These are phyloP conservation scores for Drosophila fuyamai DNA, from an alignment of 1,140 invertebrate genomes.

Conservation along the genomic window DNA sequence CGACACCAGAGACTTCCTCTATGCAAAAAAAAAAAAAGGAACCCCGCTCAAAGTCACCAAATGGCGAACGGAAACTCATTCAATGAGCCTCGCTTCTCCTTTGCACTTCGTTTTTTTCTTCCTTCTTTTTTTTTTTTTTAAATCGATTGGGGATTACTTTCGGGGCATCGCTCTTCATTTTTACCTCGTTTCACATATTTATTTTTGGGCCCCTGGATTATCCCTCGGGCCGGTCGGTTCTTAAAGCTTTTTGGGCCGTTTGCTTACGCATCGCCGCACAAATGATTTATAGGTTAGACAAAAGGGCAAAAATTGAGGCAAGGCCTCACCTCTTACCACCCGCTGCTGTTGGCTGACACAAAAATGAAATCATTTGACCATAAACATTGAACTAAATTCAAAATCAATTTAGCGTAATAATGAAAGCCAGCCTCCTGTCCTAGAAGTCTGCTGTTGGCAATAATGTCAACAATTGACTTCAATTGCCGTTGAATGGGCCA, in stretches of 20 bases:
- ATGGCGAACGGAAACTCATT: slow-evolving; percentile 72
- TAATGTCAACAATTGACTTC: slow-evolving; percentile 64
- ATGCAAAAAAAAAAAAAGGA: slow-evolving; percentile 47
- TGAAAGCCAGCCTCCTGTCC: slow-evolving; percentile 54
- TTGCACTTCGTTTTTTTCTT: slow-evolving; percentile 53
- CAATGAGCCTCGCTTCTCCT: slow-evolving; percentile 68
- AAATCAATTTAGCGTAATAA: slow-evolving; percentile 82
- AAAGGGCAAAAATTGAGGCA: slow-evolving; percentile 68
- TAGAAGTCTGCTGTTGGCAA: slow-evolving; percentile 40
- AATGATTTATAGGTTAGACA: slow-evolving; percentile 81
- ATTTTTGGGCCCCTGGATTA: slow-evolving; percentile 66
- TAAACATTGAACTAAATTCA: slow-evolving; percentile 83
- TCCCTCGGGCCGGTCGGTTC: slow-evolving; percentile 18
- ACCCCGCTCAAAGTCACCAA: slow-evolving; percentile 67
- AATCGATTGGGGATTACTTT: slow-evolving; percentile 82
- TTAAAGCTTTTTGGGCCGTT: slow-evolving; percentile 51
- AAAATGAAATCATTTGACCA: slow-evolving; percentile 81
- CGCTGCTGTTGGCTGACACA: slow-evolving; percentile 57
- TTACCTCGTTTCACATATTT: slow-evolving; percentile 75
- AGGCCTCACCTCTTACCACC: not conserved
- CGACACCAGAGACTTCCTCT: slow-evolving; percentile 24
- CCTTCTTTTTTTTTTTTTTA: slow-evolving; percentile 48
- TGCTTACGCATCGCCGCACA: slow-evolving; percentile 74
- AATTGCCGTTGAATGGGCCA: slow-evolving; percentile 22
- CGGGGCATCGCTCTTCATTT: slow-evolving; percentile 74